These are phyloP conservation scores for Percopsis transmontana DNA, from an alignment of 2,113 vertebrate genomes.

Conservation along the genomic window DNA sequence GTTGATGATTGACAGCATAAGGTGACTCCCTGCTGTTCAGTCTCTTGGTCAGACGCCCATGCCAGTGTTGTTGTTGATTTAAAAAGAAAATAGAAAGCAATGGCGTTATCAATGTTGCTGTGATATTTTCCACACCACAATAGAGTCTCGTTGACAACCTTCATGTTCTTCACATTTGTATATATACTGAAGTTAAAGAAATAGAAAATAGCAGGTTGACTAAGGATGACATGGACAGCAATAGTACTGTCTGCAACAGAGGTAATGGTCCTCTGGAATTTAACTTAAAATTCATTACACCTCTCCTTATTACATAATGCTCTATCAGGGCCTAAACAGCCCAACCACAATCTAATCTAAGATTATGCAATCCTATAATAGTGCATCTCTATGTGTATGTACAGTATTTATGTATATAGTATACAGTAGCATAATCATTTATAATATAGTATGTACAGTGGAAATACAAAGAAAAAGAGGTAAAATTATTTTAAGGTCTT, in stretches of 20 bases:
- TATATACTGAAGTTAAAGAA: constrained; percentile 21
- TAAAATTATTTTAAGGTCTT: too few relatives aligned
- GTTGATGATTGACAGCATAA: too few relatives aligned
- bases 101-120: too few relatives aligned
- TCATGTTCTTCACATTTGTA: constrained; percentile 6
- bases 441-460: neutral
- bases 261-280: constrained; percentile 59
- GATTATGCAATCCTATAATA: constrained; percentile 62
- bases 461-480: too few relatives aligned
- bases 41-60: too few relatives aligned
- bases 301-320: constrained; percentile 62
- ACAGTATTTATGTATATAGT: neutral
- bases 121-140: too few relatives aligned
- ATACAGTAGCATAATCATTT: neutral
- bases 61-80: too few relatives aligned
- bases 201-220: constrained; percentile 15
- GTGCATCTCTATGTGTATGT: constrained; percentile 29
- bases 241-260: constrained; percentile 38
- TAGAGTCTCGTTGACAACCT: too few relatives aligned
- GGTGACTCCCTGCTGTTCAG: too few relatives aligned
- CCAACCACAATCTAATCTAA: constrained; percentile 57
- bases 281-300: constrained; percentile 61
- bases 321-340: constrained; percentile 7
- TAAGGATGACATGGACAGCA: neutral
- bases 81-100: too few relatives aligned